A percentile compares a stretch with the other conserved stretches of the same genome.
Evolutionary conservation across 2,888 invertebrate genomes (phyloP).

Genomic region (Drosophila niveifrons): DNA sequence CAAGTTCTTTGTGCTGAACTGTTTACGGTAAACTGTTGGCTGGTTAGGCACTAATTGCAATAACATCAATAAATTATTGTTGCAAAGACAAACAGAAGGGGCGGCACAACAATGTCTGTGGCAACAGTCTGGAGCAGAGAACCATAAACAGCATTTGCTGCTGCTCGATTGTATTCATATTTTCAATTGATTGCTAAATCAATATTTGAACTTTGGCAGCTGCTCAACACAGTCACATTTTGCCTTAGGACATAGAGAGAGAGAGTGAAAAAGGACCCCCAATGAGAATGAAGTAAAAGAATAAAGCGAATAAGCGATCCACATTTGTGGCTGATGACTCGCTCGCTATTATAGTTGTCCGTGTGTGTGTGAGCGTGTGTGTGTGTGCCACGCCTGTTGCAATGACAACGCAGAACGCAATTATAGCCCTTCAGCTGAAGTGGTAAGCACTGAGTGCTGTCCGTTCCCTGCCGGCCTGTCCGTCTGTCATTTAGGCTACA

Average conservation of each 20-base stretch:
- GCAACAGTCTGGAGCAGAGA: constrained; percentile 7
- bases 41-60: constrained; percentile 61
- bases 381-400: constrained; percentile 54
- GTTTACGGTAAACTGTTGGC: constrained; percentile 26
- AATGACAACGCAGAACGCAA: constrained; percentile 62
- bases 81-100: constrained; percentile 40
- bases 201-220: constrained; percentile 70
- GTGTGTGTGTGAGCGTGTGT: not conserved
- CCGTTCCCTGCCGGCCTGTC: constrained; percentile 28
- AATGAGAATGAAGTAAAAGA: constrained; percentile 16
- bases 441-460: constrained; percentile 24
- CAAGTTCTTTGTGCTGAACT: constrained; percentile 19
- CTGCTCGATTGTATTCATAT: constrained; percentile 52
- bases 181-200: constrained; percentile 70
- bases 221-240: constrained; percentile 30
- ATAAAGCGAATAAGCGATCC: constrained; percentile 26
- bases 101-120: constrained; percentile 18
- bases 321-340: constrained; percentile 32
- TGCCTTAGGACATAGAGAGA: constrained; percentile 26
- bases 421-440: constrained; percentile 45
- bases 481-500: constrained; percentile 54
- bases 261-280: not conserved
- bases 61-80: constrained; percentile 54
- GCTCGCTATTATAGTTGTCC: not conserved
- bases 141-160: constrained; percentile 43